These are phyloP conservation scores for Synanthedon andrenaeformis DNA, from an alignment of 2,888 invertebrate species.

Conservation along the genomic window DNA sequence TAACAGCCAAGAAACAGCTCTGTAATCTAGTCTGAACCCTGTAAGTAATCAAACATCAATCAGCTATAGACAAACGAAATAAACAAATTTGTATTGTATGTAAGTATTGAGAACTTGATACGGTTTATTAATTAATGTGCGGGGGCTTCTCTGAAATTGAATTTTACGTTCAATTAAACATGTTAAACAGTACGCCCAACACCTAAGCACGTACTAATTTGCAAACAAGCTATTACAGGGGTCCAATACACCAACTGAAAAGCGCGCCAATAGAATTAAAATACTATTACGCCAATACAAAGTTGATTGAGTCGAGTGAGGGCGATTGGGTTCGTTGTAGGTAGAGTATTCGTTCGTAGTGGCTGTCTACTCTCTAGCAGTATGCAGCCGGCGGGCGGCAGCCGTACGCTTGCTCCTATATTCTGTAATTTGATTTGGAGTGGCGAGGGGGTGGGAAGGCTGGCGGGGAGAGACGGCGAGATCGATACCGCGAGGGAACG, in stretches of 20 bases:
- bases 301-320: slow-evolving; percentile 48
- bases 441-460: slow-evolving; percentile 33
- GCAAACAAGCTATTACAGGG: slow-evolving; percentile 51
- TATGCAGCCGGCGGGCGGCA: slow-evolving; percentile 12
- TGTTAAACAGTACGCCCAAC: slow-evolving; percentile 23
- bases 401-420: slow-evolving; percentile 24
- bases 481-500: slow-evolving; percentile 9
- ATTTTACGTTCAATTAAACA: slow-evolving; percentile 15
- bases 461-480: slow-evolving; percentile 15
- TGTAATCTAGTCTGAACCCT: too few relatives aligned
- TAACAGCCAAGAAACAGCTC: too few relatives aligned
- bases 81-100: too few relatives aligned
- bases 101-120: too few relatives aligned
- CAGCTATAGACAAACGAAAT: too few relatives aligned
- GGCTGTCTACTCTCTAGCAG: neutral
- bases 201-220: slow-evolving; percentile 36
- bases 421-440: slow-evolving; percentile 70
- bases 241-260: slow-evolving; percentile 33
- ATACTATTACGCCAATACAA: slow-evolving; percentile 64
- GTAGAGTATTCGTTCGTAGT: neutral
- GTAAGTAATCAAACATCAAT: too few relatives aligned
- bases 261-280: slow-evolving; percentile 65
- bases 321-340: neutral
- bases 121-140: neutral
- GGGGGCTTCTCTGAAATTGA: neutral